Evolutionary conservation across 1,140 invertebrate genomes (phyloP).

Genomic region (Cephus cinctus): DNA sequence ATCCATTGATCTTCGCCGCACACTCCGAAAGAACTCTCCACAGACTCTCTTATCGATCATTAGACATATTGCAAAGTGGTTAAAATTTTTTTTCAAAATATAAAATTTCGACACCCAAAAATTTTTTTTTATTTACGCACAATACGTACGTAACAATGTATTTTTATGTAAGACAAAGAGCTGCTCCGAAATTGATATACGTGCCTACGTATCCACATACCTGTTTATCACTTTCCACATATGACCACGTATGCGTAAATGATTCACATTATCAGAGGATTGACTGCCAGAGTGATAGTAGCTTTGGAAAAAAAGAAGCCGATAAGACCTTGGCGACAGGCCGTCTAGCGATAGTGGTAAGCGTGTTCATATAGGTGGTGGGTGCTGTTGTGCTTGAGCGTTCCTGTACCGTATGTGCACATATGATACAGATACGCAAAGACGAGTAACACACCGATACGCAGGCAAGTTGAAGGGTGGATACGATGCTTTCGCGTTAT

Average conservation of each 20-base stretch:
- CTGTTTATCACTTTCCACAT: neutral
- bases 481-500: conserved; percentile 4
- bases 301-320: conserved; percentile 17
- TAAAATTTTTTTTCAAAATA: too few relatives aligned
- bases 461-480: neutral
- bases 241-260: conserved; percentile 16
- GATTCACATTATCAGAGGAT: conserved; percentile 30
- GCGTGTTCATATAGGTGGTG: neutral
- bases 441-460: neutral
- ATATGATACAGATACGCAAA: conserved; percentile 9
- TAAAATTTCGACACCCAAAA: too few relatives aligned
- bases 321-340: conserved; percentile 35
- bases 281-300: conserved; percentile 8
- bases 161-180: too few relatives aligned
- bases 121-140: too few relatives aligned
- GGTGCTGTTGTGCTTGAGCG: neutral
- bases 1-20: too few relatives aligned
- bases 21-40: too few relatives aligned
- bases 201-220: neutral
- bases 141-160: too few relatives aligned
- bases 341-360: conserved; percentile 27
- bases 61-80: too few relatives aligned
- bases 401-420: neutral
- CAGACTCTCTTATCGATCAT: too few relatives aligned
- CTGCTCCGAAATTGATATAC: too few relatives aligned